Base-by-base conservation (phyloP, 2,797 vertebrate genomes). In the Eutrigla gurnardus region DNA sequence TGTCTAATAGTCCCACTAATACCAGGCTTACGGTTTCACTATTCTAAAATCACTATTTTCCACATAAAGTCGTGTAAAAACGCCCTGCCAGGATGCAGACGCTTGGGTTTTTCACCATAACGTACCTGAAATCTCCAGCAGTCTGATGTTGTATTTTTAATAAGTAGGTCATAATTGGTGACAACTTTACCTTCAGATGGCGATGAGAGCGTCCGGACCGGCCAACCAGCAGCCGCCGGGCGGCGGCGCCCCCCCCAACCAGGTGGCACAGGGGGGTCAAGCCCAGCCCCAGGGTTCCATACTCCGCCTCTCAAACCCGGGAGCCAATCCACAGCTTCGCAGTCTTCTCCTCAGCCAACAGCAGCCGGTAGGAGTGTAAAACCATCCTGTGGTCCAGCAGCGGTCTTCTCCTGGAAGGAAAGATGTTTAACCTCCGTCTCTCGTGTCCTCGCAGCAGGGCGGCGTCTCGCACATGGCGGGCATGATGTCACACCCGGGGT, bases 321-420 rank as follows among this genome's bases (percentile, higher is more conserved):
- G 96, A 50, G 97, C 97, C 90, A 97, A 97, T 82, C 97, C 97
- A 2, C 97, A 97, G 80, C 95, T 97, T 0, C 96, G 97, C 75
- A 98, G 96, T 65, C 96, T 98, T 3, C 96, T 98, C 4, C 96
- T 98, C 74, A 97, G 96, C 84, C 97, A 97, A 0, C 96, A 97
- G 59, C 96, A 97, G 70, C 96, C 96, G 54, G 97, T 98, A 90
- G 96, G 95, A 86, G 13, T 0, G 17, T 55, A 66, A 1, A 54
- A 49, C 37, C 12, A 0, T n/a, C n/a, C 55, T 39, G 17, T 7
- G n/a, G 39, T 25, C 37, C 25, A 6, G 47, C 5, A 32, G 49
- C 57, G 7, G 35, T 63, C 25, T 25, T 78, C 37, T 13, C 64
- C 18, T 58, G 65, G 12, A 59, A 11, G 17, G 3, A 12, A 54